Conservation (phyloP, 2,797 vertebrate genomes). For the Cuniculus paca region DNA sequence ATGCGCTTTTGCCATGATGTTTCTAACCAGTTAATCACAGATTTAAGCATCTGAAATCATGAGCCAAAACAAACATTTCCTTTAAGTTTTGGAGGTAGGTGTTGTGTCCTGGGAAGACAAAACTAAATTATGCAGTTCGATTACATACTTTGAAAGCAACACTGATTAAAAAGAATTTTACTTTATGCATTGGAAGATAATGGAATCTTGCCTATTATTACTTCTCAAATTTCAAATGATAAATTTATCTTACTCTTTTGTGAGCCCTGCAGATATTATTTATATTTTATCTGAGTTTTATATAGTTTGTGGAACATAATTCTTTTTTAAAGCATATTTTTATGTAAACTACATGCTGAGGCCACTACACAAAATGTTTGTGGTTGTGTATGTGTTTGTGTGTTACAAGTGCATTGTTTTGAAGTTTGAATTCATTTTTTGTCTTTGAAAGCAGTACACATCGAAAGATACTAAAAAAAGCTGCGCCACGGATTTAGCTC, state of each 20-base stretch:
- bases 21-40: not conserved
- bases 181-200: constrained; percentile 50
- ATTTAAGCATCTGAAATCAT: not conserved
- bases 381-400: not conserved
- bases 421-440: constrained; percentile 71
- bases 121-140: rapidly evolving
- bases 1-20: not conserved
- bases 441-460: constrained; percentile 28
- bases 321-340: not conserved
- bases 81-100: not conserved
- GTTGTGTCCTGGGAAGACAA: not conserved
- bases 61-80: not conserved
- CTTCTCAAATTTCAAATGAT: constrained; percentile 45
- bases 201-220: not conserved
- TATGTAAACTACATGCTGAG: not conserved
- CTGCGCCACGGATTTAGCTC: too few relatives aligned
- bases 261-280: not conserved
- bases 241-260: constrained; percentile 28
- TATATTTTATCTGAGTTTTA: constrained; percentile 11
- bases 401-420: not conserved
- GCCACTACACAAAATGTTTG: not conserved
- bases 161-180: constrained; percentile 30
- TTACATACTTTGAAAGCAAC: not conserved
- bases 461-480: constrained; percentile 71
- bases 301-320: not conserved